phyloP scores from a whole-genome alignment of 2,888 invertebrate species.

The Drosophila fungiperda region DNA sequence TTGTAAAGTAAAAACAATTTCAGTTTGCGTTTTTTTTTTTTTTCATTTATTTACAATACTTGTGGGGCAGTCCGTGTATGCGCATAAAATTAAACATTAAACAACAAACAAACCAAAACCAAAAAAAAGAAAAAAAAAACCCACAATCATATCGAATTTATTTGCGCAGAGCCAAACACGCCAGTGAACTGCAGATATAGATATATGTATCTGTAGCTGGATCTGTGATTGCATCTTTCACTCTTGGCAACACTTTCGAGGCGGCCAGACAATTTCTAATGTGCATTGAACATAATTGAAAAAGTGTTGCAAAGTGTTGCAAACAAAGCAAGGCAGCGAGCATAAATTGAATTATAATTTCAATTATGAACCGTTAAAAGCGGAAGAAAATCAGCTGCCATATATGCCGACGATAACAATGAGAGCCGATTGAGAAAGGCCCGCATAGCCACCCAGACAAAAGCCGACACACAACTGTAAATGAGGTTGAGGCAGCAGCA shows the following conservation, averaged over 20 bases:
- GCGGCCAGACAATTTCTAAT: slow-evolving; percentile 65
- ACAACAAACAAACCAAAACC: slow-evolving; percentile 31
- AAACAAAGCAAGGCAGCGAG: slow-evolving; percentile 40
- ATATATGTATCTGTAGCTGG: slow-evolving; percentile 40
- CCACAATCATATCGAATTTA: slow-evolving; percentile 66
- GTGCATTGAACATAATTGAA: slow-evolving; percentile 74
- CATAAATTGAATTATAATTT: slow-evolving; percentile 79
- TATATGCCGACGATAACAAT: slow-evolving; percentile 50
- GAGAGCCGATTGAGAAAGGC: slow-evolving; percentile 62
- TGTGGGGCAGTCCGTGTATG: slow-evolving; percentile 32
- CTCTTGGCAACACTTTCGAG: slow-evolving; percentile 64
- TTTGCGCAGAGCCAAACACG: slow-evolving; percentile 66
- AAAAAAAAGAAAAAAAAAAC: slow-evolving; percentile 24
- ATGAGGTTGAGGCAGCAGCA: slow-evolving; percentile 65
- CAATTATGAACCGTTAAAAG: slow-evolving; percentile 80
- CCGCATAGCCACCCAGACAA: slow-evolving; percentile 31
- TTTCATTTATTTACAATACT: slow-evolving; percentile 41
- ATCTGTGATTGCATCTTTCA: slow-evolving; percentile 66
- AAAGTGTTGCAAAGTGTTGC: slow-evolving; percentile 70
- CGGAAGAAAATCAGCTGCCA: slow-evolving; percentile 68
- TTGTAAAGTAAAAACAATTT: slow-evolving; percentile 48
- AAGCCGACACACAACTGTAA: slow-evolving; percentile 64
- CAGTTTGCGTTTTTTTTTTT: slow-evolving; percentile 41
- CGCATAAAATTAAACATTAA: slow-evolving; percentile 59
- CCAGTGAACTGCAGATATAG: slow-evolving; percentile 42